These are phyloP conservation scores for Lottia gigantea DNA, from an alignment of 2,888 invertebrate species.

Conservation along the genomic window DNA sequence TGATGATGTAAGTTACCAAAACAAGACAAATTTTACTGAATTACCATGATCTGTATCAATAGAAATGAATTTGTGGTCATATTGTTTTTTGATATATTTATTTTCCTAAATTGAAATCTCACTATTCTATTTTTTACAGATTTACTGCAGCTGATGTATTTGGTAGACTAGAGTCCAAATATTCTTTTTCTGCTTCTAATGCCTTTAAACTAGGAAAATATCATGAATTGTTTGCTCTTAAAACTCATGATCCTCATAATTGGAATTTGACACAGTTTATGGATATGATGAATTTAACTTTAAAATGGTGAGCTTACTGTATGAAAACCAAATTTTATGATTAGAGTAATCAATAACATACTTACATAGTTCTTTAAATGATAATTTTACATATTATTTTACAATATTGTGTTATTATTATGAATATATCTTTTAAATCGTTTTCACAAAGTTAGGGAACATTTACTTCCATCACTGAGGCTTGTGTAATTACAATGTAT, in stretches of 20 bases:
- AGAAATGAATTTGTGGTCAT: not conserved
- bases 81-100: not conserved
- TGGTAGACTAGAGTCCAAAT: conserved; percentile 65
- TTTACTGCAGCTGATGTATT: conserved; percentile 68
- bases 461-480: too few species aligned
- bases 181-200: conserved; percentile 68
- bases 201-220: conserved; percentile 69
- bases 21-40: too few species aligned
- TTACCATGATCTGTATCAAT: not conserved
- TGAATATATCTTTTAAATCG: too few species aligned
- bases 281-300: conserved; percentile 64
- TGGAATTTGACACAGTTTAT: conserved; percentile 60
- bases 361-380: too few species aligned
- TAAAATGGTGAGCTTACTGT: conserved; percentile 59
- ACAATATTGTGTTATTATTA: too few species aligned
- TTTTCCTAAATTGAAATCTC: too few species aligned
- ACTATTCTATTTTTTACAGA: conserved; percentile 29
- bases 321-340: too few species aligned
- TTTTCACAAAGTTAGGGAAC: too few species aligned
- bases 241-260: conserved; percentile 66
- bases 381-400: too few species aligned
- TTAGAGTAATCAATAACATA: too few species aligned
- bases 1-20: not conserved
- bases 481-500: too few species aligned
- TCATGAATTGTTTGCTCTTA: conserved; percentile 67